Base-by-base conservation (phyloP, 2,888 invertebrate species). In the Melanchra persicariae region DNA sequence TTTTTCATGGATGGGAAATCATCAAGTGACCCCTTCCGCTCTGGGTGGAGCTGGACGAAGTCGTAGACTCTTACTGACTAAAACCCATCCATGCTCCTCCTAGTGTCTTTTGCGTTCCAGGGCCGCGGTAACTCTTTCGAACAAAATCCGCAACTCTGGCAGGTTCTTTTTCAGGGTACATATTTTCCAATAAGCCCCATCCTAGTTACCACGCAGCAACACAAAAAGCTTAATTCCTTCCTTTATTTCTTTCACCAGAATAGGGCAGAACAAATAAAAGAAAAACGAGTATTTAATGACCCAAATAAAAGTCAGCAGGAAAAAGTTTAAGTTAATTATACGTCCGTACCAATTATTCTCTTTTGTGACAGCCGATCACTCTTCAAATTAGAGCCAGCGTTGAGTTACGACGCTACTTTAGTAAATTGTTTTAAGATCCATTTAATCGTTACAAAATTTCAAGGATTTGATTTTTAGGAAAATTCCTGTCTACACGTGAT, bases 271-370 rank as follows among this genome's bases (percentile, higher is more conserved):
- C 67, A 70, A 78, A 82, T 71, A 82, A 74, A 71, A 78, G 65
- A 71, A 75, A 82, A 67, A 79, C 63, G 70, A 79, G 72, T 68
- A 69, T 74, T 71, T 68, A 71, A 79, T 61, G 55, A 58, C 59
- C 59, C 55, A 76, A 78, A 82, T 84, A 82, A 79, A 85, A 79
- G 73, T 76, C 62, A 71, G 43, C 52, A 71, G 67, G 77, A 81
- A 83, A 76, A 80, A 74, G 49, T 74, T 67, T 45, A 65, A 73
- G 76, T 79, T 76, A 83, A 85, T 84, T 84, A 78, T 70, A 54
- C 59, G 52, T 52, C 47, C 37, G 60, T 57, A 58, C 57, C 72
- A 81, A 85, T 83, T 83, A 71, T 72, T 74, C 61, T 70, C 69
- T 76, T 76, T 59, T 70, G 64, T 65, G 62, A 74, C 68, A 74